Percentiles rank a stretch among this genome's conserved stretches.
These are phyloP conservation scores for Arrhopalites spinosus DNA, from an alignment of 2,888 invertebrate species.

Conservation along the genomic window DNA sequence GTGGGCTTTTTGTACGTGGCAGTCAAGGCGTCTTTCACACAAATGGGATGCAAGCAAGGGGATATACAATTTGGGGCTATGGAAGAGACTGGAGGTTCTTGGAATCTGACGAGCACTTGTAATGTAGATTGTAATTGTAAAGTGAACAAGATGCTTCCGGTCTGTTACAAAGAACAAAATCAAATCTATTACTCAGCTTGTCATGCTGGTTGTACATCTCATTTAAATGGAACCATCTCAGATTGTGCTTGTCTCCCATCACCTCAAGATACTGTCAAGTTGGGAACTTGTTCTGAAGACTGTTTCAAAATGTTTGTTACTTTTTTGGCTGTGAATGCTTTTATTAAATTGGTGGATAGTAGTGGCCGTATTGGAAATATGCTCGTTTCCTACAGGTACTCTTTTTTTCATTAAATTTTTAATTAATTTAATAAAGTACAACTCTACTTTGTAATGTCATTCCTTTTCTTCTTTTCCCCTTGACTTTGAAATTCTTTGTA, in stretches of 20 bases:
- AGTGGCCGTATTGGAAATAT: slow-evolving; percentile 72
- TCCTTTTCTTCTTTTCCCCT: background rate
- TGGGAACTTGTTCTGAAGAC: slow-evolving; percentile 66
- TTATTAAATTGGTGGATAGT: slow-evolving; percentile 67
- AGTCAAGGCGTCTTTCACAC: slow-evolving; percentile 61
- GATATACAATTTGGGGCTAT: slow-evolving; percentile 39
- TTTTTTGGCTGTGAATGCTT: slow-evolving; percentile 57
- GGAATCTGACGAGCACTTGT: slow-evolving; percentile 60
- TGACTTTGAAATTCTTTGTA: too few species aligned
- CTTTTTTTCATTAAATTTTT: background rate
- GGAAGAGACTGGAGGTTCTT: slow-evolving; percentile 38
- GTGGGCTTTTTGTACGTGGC: slow-evolving; percentile 65
- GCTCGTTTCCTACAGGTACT: slow-evolving; percentile 67
- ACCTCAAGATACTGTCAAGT: slow-evolving; percentile 59
- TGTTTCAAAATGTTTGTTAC: slow-evolving; percentile 61
- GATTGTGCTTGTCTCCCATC: slow-evolving; percentile 56
- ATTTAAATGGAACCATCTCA: slow-evolving; percentile 60
- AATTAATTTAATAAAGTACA: slow-evolving; percentile 6
- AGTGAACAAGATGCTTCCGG: slow-evolving; percentile 67
- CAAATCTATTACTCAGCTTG: slow-evolving; percentile 74
- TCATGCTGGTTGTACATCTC: slow-evolving; percentile 70
- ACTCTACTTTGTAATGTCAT: background rate
- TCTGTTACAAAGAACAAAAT: slow-evolving; percentile 65
- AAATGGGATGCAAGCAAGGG: slow-evolving; percentile 55
- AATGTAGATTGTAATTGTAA: slow-evolving; percentile 68